phyloP scores from a whole-genome alignment of 2,888 invertebrate species.

The Isoperla grammatica region DNA sequence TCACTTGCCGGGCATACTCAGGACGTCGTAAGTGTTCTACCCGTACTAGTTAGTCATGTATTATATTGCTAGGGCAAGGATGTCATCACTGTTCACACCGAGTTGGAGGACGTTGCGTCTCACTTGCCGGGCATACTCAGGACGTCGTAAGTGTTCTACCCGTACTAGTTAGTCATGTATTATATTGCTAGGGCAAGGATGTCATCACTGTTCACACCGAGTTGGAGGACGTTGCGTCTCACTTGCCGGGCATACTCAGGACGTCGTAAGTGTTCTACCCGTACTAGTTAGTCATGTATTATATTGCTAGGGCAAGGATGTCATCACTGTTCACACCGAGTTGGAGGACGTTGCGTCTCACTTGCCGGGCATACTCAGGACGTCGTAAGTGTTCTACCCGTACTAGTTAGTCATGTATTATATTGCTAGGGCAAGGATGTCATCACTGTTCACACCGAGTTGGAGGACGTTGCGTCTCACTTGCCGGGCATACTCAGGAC shows the following conservation, averaged over 20 bases:
- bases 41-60: no score
- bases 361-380: conserved; percentile 41
- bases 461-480: conserved; percentile 39
- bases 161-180: no score
- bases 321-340: conserved; percentile 40
- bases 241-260: conserved; percentile 42
- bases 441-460: conserved; percentile 40
- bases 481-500: conserved; percentile 42
- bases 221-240: conserved; percentile 39
- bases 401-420: no score
- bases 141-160: conserved; percentile 46
- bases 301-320: conserved; percentile 31
- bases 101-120: conserved; percentile 39
- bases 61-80: conserved; percentile 31
- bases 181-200: conserved; percentile 31
- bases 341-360: conserved; percentile 39
- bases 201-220: conserved; percentile 40
- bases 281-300: no score
- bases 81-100: conserved; percentile 40
- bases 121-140: conserved; percentile 42
- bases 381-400: conserved; percentile 47
- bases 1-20: conserved; percentile 41
- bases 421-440: conserved; percentile 33
- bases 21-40: conserved; percentile 46
- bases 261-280: conserved; percentile 47